Evolutionary conservation across 23 tunicate genomes (phyloP).

Genomic region (Ascidia mentula): DNA sequence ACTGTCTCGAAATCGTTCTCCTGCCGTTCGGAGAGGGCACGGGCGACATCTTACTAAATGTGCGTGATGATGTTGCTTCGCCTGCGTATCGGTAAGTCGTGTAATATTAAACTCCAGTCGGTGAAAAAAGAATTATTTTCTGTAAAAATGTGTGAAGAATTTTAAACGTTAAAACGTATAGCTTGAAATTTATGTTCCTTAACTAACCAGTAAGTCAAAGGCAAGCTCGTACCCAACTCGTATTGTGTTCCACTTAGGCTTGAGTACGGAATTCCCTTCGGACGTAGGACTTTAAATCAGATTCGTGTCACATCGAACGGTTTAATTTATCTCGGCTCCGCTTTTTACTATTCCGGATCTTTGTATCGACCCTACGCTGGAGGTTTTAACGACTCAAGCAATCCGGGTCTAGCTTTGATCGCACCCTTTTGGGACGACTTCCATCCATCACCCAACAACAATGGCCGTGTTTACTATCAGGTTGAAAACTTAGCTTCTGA

Average conservation of each 20-base stretch:
- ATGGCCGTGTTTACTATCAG: constrained; percentile 40
- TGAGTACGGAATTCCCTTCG: constrained; percentile 31
- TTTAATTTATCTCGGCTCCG: constrained; percentile 16
- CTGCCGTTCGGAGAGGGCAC: constrained; percentile 26
- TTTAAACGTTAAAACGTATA: too few relatives aligned
- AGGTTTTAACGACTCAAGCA: constrained; percentile 13
- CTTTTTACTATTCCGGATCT: not conserved
- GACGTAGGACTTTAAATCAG: constrained; percentile 1
- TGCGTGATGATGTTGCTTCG: constrained; percentile 37
- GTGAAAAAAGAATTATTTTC: not conserved
- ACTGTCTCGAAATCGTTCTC: constrained; percentile 21
- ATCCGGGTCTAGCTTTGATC: not conserved
- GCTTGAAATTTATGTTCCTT: too few relatives aligned
- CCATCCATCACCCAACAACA: constrained; percentile 19
- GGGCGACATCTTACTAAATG: constrained; percentile 15
- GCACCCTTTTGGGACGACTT: constrained; percentile 55
- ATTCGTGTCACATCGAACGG: constrained; percentile 33
- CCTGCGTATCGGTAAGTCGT: not conserved
- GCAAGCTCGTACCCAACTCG: too few relatives aligned
- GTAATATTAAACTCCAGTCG: not conserved
- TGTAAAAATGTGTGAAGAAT: too few relatives aligned
- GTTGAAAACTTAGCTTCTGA: too few relatives aligned
- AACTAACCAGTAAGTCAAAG: too few relatives aligned
- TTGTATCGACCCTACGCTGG: constrained; percentile 4
- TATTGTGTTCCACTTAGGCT: not conserved